Conservation (phyloP, 2,888 invertebrate species). For the Dynastes grantii region DNA sequence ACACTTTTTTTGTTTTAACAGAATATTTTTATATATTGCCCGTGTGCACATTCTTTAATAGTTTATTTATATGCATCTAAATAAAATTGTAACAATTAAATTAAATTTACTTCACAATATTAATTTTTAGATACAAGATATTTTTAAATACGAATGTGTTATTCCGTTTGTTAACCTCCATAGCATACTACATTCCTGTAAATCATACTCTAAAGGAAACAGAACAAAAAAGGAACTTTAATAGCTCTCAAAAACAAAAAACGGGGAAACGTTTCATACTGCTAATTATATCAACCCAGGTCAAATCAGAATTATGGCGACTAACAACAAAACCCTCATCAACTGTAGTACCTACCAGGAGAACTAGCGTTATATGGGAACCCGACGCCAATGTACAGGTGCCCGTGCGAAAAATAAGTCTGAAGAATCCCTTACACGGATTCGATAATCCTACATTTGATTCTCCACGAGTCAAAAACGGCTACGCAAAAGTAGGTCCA, state of each 20-base stretch:
- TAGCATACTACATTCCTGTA: neutral
- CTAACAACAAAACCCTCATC: slow-evolving; percentile 25
- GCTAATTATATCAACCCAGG: neutral
- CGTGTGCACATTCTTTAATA: no score
- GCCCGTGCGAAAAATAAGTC: slow-evolving; percentile 58
- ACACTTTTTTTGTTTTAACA: no score
- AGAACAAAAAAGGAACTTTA: neutral
- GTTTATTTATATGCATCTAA: no score
- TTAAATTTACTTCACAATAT: no score
- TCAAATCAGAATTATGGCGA: slow-evolving; percentile 20
- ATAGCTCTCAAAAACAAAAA: neutral
- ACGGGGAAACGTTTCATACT: neutral
- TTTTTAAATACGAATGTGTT: no score
- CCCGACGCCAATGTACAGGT: slow-evolving; percentile 46
- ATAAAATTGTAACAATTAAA: no score
- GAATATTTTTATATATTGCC: no score
- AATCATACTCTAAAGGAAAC: neutral
- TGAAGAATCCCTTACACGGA: slow-evolving; percentile 70
- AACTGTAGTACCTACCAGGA: slow-evolving; percentile 37
- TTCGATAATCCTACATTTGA: slow-evolving; percentile 80
- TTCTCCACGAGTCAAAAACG: slow-evolving; percentile 69
- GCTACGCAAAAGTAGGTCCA: slow-evolving; percentile 77
- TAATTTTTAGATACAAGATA: no score
- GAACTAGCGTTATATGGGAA: slow-evolving; percentile 50
- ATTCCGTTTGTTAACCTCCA: no score